Conservation (phyloP, 2,888 invertebrate species). For the Synanthedon vespiformis region DNA sequence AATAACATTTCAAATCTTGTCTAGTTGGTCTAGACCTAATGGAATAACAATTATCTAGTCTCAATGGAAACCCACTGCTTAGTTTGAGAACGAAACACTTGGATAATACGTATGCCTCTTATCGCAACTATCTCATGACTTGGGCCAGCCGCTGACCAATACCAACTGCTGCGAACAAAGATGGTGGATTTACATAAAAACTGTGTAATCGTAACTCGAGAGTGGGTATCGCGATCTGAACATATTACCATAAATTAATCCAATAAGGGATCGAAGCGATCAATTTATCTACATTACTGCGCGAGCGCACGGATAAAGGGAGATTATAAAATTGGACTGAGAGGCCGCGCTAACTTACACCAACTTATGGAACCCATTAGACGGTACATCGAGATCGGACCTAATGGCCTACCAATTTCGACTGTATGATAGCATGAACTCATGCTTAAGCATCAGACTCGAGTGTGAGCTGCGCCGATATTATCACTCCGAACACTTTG, state of each 20-base stretch:
- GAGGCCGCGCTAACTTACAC: conserved; percentile 20
- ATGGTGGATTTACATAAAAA: conserved; percentile 63
- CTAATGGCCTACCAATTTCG: no score
- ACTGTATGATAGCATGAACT: no score
- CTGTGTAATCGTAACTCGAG: conserved; percentile 59
- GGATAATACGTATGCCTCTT: neutral
- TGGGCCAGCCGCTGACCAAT: conserved; percentile 15
- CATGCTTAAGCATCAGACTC: no score
- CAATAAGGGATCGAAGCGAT: conserved; percentile 50
- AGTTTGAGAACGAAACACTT: no score
- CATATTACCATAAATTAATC: conserved; percentile 54
- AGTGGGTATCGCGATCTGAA: conserved; percentile 48
- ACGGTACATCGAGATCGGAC: conserved; percentile 8
- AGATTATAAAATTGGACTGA: conserved; percentile 3
- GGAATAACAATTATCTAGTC: no score
- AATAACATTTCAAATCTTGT: no score
- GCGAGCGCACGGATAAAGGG: conserved; percentile 30
- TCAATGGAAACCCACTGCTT: no score
- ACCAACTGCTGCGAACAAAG: conserved; percentile 50
- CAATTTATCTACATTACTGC: conserved; percentile 51
- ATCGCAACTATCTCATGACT: conserved; percentile 3
- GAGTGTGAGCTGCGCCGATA: no score
- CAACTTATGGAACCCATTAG: conserved; percentile 42
- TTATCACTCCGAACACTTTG: no score
- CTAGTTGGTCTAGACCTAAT: no score